Percentiles rank a stretch among this genome's conserved stretches.
Evolutionary conservation across 2,888 invertebrate genomes (phyloP).

Genomic region (Yponomeuta evonymella): DNA sequence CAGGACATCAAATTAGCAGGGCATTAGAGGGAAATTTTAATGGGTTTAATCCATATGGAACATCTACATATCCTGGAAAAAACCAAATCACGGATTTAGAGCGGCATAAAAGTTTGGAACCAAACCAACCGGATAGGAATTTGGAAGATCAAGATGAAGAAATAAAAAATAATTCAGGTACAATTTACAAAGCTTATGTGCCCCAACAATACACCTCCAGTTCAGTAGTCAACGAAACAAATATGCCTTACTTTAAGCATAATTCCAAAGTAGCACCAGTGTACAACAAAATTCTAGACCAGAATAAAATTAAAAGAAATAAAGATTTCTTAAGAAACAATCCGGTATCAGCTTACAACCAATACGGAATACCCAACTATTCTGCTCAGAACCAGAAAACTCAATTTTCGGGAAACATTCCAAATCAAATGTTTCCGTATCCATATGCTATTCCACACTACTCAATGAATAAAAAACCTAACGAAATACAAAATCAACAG

Average conservation of each 20-base stretch:
- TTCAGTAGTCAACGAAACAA: neutral
- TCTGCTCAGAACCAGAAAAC: neutral
- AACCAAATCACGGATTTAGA: neutral
- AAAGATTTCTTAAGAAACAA: neutral
- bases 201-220: neutral
- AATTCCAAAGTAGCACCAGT: neutral
- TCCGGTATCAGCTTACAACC: neutral
- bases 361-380: neutral
- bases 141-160: neutral
- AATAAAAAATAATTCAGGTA: neutral
- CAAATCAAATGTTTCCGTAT: neutral
- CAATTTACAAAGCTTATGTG: neutral
- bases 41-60: too few species aligned
- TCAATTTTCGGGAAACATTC: neutral
- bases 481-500: neutral
- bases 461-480: neutral
- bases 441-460: neutral
- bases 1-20: too few species aligned
- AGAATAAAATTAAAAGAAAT: neutral
- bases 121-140: neutral
- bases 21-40: too few species aligned
- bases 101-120: neutral
- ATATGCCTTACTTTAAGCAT: neutral
- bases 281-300: neutral
- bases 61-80: neutral